Base-by-base conservation (phyloP, 1,140 invertebrate species). In the Heliconius hewitsoni region DNA sequence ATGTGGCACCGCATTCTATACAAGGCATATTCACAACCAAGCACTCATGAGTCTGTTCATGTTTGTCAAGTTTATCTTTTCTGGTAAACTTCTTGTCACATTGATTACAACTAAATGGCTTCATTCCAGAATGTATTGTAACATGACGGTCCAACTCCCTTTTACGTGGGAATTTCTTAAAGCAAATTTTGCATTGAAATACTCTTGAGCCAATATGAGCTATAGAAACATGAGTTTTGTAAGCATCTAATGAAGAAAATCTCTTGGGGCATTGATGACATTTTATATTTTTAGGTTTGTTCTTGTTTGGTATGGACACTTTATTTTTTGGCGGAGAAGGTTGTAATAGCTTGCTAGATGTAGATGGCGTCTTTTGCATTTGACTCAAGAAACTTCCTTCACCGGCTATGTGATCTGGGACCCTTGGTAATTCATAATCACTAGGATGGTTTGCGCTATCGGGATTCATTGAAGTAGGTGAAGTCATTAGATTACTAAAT, bases 11-110 rank as follows among this genome's bases (percentile, higher is more conserved):
- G 86, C 96, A 96, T 78, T 95, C 94, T 70, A 94, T 91, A 82
- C 96, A 96, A 60, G 94, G 94, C 87, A 94, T 95, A 85, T 94
- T 94, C 82, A 93, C 90, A 85, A 93, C 93, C 81, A 91, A 82
- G 80, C 94, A 95, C 76, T 96, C 96, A 82, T 96, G 96, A 81
- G 95, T 96, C 76, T 95, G 85, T 86, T 96, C 95, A 89, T 97
- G 96, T 27, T 96, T 94, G 27, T 96, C 95, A 78, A 97, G 87
- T 87, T 96, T 96, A 83, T 97, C 96, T 81, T 96, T 96, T 23
- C 95, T 95, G 39, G 95, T 96, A 84, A 97, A 97, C 77, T 95
- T 95, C 83, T 96, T 96, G 76, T 95, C 94, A 90, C 96, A 97
- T 74, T 95, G 94, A 73, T 89, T 94, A 86, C 96, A 97, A 50